Conservation (phyloP, 2,797 vertebrate genomes). For the Neoniphon sammara region DNA sequence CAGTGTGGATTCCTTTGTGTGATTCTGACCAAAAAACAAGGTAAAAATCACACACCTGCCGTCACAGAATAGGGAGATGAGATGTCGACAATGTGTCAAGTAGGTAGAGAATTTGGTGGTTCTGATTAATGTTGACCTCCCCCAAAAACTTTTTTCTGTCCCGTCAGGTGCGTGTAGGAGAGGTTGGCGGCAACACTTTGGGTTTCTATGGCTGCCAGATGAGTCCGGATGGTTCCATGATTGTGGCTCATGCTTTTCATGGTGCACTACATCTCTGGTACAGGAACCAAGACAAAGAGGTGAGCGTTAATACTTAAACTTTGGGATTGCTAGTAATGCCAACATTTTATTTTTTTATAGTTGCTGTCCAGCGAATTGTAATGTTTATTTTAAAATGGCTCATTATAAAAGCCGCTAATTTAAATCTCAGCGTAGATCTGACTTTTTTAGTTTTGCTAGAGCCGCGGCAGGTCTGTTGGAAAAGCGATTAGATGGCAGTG, state of each 20-base stretch:
- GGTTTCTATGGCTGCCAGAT: slow-evolving; percentile 97
- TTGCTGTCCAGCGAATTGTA: background rate
- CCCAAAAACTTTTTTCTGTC: background rate
- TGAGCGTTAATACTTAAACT: slow-evolving; percentile 55
- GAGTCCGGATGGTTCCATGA: slow-evolving; percentile 91
- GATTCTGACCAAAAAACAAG: slow-evolving; percentile 40
- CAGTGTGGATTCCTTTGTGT: slow-evolving; percentile 8
- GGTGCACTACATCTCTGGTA: slow-evolving; percentile 96
- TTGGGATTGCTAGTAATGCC: background rate
- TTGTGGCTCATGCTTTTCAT: slow-evolving; percentile 94
- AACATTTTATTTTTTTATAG: background rate
- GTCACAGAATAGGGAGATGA: slow-evolving; percentile 1
- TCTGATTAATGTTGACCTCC: slow-evolving; percentile 1
- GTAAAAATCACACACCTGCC: slow-evolving; percentile 35
- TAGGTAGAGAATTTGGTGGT: slow-evolving; percentile 2
- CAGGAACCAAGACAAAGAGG: slow-evolving; percentile 81
- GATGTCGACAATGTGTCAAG: slow-evolving; percentile 21
- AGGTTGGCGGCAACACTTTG: slow-evolving; percentile 97
- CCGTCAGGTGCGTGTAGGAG: slow-evolving; percentile 93
- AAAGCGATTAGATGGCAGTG: slow-evolving; percentile 2
- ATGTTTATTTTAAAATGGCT: background rate
- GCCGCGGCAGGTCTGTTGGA: slow-evolving; percentile 1
- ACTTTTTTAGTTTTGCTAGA: background rate
- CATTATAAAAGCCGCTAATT: background rate
- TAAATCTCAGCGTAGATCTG: background rate